phyloP scores from a whole-genome alignment of 2,797 vertebrate species.

The Paguma larvata region DNA sequence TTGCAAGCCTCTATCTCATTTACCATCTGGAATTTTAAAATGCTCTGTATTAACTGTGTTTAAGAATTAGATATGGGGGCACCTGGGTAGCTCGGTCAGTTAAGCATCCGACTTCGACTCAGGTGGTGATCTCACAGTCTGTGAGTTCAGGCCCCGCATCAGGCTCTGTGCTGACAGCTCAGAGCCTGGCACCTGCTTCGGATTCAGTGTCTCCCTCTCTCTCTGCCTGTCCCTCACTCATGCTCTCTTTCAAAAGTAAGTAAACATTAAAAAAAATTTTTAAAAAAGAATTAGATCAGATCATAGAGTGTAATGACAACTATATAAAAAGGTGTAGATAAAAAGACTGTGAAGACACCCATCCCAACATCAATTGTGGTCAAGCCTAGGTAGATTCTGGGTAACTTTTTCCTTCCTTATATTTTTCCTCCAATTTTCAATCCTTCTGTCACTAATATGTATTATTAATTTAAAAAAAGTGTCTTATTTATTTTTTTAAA shows the following conservation, averaged over 20 bases:
- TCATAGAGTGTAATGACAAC: not conserved
- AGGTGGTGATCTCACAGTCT: no score
- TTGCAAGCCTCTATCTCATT: not conserved
- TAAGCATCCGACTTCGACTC: no score
- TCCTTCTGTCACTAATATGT: not conserved
- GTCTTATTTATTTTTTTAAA: not conserved
- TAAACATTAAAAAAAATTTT: no score
- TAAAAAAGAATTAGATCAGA: not conserved
- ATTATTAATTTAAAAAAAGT: not conserved
- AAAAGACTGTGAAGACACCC: not conserved
- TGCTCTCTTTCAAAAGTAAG: no score
- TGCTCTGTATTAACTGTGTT: not conserved
- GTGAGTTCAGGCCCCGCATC: no score
- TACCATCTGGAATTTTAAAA: conserved; percentile 17
- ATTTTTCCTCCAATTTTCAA: not conserved
- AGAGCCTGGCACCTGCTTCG: no score
- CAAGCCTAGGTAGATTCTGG: not conserved
- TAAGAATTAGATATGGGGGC: not conserved
- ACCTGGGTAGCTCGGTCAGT: no score
- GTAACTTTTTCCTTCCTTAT: not conserved
- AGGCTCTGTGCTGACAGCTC: no score
- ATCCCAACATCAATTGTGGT: not conserved
- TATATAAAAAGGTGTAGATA: not conserved
- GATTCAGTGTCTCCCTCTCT: no score
- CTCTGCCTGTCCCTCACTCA: no score